These are phyloP conservation scores for Rhorus exstirpatorius DNA, from an alignment of 2,888 invertebrate genomes.

Conservation along the genomic window DNA sequence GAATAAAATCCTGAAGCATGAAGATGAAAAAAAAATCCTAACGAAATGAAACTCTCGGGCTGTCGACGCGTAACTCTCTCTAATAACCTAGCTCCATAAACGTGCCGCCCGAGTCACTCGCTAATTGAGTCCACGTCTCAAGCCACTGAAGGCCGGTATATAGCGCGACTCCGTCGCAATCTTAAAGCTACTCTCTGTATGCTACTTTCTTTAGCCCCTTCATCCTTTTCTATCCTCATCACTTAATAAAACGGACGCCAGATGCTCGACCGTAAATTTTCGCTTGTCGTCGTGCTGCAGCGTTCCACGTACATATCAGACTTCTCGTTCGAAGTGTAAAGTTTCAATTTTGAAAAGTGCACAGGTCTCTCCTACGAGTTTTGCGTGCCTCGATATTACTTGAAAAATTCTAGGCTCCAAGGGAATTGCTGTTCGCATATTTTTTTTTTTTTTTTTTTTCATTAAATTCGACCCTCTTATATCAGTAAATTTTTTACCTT, in stretches of 20 bases:
- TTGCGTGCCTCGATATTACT: conserved; percentile 25
- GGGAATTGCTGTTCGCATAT: too few relatives aligned
- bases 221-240: conserved; percentile 59
- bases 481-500: neutral
- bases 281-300: conserved; percentile 50
- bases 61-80: conserved; percentile 31
- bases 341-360: conserved; percentile 63
- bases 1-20: neutral
- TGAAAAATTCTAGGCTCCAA: conserved; percentile 22
- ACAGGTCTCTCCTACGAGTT: conserved; percentile 35
- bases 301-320: conserved; percentile 22
- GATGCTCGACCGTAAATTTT: conserved; percentile 76
- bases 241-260: conserved; percentile 80
- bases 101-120: conserved; percentile 53
- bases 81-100: conserved; percentile 39
- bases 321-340: conserved; percentile 17
- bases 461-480: too few relatives aligned
- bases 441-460: too few relatives aligned
- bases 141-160: conserved; percentile 56
- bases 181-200: conserved; percentile 50
- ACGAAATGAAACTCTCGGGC: conserved; percentile 9
- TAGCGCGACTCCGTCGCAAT: conserved; percentile 47
- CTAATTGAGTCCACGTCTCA: conserved; percentile 65
- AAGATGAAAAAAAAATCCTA: conserved; percentile 14
- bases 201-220: conserved; percentile 11